phyloP scores from a whole-genome alignment of 2,797 vertebrate species.

The Hydrolagus colliei region DNA sequence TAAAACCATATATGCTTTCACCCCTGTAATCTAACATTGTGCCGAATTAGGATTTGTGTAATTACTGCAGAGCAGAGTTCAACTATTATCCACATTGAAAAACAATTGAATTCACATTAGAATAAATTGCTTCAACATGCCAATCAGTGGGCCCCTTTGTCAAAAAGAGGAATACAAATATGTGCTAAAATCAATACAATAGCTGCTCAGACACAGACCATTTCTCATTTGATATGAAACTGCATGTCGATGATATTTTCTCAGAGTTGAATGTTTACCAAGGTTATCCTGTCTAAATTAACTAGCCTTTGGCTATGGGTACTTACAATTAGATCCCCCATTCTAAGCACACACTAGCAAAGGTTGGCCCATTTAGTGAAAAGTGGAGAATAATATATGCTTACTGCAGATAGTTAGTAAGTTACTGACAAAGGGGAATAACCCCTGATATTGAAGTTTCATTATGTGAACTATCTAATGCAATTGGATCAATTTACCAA shows the following conservation, averaged over 20 bases:
- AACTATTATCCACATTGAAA: not conserved
- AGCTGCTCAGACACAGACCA: not conserved
- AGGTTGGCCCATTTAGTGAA: no score
- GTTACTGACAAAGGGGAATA: no score
- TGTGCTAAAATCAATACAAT: not conserved
- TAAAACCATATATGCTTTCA: not conserved
- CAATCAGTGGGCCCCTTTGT: slow-evolving; percentile 10
- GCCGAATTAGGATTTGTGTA: not conserved
- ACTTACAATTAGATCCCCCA: no score
- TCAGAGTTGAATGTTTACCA: no score
- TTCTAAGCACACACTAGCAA: no score
- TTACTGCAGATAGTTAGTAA: no score
- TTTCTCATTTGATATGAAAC: not conserved
- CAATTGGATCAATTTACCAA: no score
- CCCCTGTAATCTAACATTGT: not conserved
- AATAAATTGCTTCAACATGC: slow-evolving; percentile 30
- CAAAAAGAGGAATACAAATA: not conserved
- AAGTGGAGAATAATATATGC: no score
- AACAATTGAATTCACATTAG: slow-evolving; percentile 24
- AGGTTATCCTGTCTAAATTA: no score
- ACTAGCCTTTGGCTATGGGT: no score
- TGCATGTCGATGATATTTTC: not conserved
- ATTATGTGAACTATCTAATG: no score
- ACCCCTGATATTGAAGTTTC: no score
- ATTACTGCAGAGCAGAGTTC: not conserved